A percentile compares a stretch with the other conserved stretches of the same genome.
Evolutionary conservation across 2,888 invertebrate genomes (phyloP).

Genomic region (Lathronympha strigana): DNA sequence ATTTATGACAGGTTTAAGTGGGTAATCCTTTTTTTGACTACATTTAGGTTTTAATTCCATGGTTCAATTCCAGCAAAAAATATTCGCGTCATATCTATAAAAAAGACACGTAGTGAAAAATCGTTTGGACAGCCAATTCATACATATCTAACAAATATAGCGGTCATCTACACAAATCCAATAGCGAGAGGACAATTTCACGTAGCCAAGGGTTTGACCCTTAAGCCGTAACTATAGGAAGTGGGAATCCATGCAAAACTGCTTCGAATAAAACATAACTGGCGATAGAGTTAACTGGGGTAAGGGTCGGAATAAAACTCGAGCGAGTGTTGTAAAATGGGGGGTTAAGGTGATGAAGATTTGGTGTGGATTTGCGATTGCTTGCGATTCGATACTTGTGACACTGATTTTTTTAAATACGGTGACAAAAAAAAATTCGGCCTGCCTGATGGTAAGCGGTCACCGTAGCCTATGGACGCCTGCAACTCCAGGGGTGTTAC

Average conservation of each 20-base stretch:
- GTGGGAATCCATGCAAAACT: conserved; percentile 73
- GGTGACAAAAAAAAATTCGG: too few species aligned
- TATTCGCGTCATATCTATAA: background rate
- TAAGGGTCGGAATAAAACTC: conserved; percentile 78
- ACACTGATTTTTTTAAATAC: too few species aligned
- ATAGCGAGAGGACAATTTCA: background rate
- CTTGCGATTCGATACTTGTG: background rate
- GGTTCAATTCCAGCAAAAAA: too few species aligned
- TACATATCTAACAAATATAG: background rate
- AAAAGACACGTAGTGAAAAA: background rate
- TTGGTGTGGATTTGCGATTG: conserved; percentile 46
- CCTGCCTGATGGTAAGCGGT: too few species aligned
- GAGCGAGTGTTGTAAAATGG: conserved; percentile 66
- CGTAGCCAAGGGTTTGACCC: background rate
- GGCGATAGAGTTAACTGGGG: conserved; percentile 64
- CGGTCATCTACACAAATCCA: conserved; percentile 11
- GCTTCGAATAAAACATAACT: conserved; percentile 80
- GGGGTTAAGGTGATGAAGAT: conserved; percentile 58
- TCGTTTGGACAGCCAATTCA: background rate
- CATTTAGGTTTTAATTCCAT: too few species aligned
- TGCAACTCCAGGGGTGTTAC: too few species aligned
- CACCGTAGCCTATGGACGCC: too few species aligned
- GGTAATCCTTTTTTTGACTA: too few species aligned
- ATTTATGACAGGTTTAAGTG: too few species aligned
- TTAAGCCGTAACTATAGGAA: conserved; percentile 49